phyloP scores from a whole-genome alignment of 2,113 vertebrate species.

The Pseudorasbora parva region DNA sequence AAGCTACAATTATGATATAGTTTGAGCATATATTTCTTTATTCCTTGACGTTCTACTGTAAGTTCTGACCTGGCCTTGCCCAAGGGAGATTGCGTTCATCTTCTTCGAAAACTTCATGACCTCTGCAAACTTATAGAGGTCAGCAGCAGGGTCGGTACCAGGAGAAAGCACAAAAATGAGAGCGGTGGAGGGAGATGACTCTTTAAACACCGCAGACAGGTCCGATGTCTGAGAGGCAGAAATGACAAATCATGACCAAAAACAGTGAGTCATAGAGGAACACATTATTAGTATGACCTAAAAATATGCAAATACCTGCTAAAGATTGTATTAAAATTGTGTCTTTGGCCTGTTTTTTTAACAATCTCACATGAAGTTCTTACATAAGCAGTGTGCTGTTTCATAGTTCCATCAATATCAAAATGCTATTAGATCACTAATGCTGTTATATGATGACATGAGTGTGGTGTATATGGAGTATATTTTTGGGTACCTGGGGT shows the following conservation, averaged over 20 bases:
- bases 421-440: neutral
- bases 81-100: slow-evolving; percentile 86
- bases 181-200: slow-evolving; percentile 80
- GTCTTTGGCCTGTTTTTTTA: slow-evolving; percentile 1
- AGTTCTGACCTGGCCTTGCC: slow-evolving; percentile 86
- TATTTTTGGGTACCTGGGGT: slow-evolving; percentile 77
- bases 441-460: neutral
- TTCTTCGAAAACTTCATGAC: slow-evolving; percentile 91
- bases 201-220: slow-evolving; percentile 81
- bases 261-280: slow-evolving; percentile 7
- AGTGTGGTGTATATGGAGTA: neutral
- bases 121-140: slow-evolving; percentile 92
- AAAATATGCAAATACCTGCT: slow-evolving; percentile 19
- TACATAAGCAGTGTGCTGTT: neutral
- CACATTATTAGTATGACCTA: neutral
- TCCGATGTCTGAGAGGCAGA: slow-evolving; percentile 79
- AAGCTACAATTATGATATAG: neutral
- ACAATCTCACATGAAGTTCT: neutral
- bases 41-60: neutral
- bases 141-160: slow-evolving; percentile 85
- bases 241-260: neutral
- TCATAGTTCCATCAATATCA: neutral
- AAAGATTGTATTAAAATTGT: slow-evolving; percentile 4
- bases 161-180: slow-evolving; percentile 89
- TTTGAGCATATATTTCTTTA: neutral